These are phyloP conservation scores for Pristionchus maxplancki DNA, from an alignment of 2,888 invertebrate genomes.

Conservation along the genomic window DNA sequence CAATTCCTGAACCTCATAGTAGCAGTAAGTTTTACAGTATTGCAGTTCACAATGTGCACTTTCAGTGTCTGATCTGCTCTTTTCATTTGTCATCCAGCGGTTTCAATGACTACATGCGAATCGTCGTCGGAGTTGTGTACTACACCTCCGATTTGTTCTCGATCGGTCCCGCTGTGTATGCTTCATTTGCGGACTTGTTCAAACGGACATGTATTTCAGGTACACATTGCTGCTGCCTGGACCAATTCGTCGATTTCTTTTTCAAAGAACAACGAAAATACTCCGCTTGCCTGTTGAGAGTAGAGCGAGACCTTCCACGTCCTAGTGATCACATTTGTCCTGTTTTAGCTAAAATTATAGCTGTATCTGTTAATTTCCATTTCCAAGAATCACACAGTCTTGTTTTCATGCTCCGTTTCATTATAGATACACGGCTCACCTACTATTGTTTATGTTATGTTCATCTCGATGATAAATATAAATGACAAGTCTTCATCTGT, in stretches of 20 bases:
- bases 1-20: neutral
- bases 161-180: neutral
- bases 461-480: too few relatives aligned
- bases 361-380: too few relatives aligned
- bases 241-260: neutral
- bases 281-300: neutral
- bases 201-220: neutral
- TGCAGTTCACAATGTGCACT: neutral
- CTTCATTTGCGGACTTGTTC: neutral
- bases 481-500: too few relatives aligned
- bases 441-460: too few relatives aligned
- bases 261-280: neutral
- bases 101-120: neutral
- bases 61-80: neutral
- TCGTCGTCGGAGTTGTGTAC: neutral
- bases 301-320: neutral
- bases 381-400: too few relatives aligned
- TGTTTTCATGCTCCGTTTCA: too few relatives aligned
- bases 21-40: neutral
- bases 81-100: too few relatives aligned
- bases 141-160: constrained; percentile 5
- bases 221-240: neutral
- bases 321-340: too few relatives aligned
- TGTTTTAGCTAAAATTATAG: too few relatives aligned
- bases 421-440: too few relatives aligned